Base-by-base conservation (phyloP, 2,888 invertebrate genomes). In the Cerceris rybyensis region DNA sequence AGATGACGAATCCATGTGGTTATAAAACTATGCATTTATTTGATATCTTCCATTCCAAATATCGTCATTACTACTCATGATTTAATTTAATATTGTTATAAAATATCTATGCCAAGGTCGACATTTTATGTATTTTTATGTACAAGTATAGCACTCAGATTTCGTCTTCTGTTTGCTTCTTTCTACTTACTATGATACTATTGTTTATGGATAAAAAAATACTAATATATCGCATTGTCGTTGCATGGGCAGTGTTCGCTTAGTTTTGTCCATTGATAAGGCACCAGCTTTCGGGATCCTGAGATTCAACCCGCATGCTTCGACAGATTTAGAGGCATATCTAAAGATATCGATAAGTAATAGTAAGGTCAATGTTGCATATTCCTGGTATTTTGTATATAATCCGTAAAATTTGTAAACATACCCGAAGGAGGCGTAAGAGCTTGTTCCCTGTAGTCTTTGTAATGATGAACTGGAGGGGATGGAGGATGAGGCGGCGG, bases 271-370 rank as follows among this genome's bases (percentile, higher is more conserved):
- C 87, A 88, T 83, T 82, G 82, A 85, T 89, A 90, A 90, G 90
- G 90, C 90, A 90, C 90, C 90, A 85, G 87, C 87, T 86, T 89
- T 86, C 85, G 83, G 88, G 88, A 90, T 92, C 90, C 90, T 91
- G 92, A 91, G 91, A 91, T 92, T 94, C 93, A 94, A 92, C 94
- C 94, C 90, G 94, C 94, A 94, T 97, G 97, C 94, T 97, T 97
- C 91, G 97, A 97, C 94, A 97, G 94, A 94, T 97, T 97, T 93
- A 97, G 94, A 93, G 97, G 97, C 95, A 96, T 96, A 96, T 97
- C 97, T 97, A 95, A 75, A 95, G 83, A 88, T 89, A 80, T 81
- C 85, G 82, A 61, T 65, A 65, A 66, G 17, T 0, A 2, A 55
- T 16, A 17, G 46, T 13, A 46, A 11, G 13, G 46, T 11, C 13